Evolutionary conservation across 2,888 invertebrate species (phyloP), one percentile per base, ranked within the genome.

Genomic region (Tiliacea citrago): DNA sequence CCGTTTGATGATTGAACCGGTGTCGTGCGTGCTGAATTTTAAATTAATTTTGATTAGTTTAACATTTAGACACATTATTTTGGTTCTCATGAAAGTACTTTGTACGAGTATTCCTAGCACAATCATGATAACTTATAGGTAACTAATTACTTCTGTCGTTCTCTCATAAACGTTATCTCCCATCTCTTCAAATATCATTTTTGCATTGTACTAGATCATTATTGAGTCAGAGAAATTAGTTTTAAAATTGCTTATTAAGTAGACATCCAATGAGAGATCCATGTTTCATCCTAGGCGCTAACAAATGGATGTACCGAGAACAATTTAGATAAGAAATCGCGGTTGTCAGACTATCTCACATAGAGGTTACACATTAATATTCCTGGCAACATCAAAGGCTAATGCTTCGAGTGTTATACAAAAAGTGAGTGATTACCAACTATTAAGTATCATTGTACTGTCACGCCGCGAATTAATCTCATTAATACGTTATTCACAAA

Each of bases 401-500:
- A 79, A 79, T 71, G 76, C 55, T 68, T 57, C 24, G n/a, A 73
- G 53, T 75, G 72, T 62, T 73, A 69, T 74, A 80, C 69, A 87
- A 89, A 89, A 89, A 88, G 77, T 90, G 90, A 91, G 77, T 87
- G 86, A 90, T 91, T 81, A 89, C 86, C 12, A 63, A 73, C 85
- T 84, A 87, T 89, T 88, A 91, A 84, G 69, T 84, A 88, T 86
- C 88, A 87, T 88, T 90, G 87, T 89, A 82, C 76, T 86, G 85
- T 87, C 90, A 89, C 88, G 88, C 82, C 77, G 74, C 80, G 76
- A 74, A 91, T 91, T 90, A 89, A 90, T 90, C 91, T 88, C 75
- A 74, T 77, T 80, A 85, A 87, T 88, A 85, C 85, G 80, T 86
- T 84, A 81, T 81, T 86, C 85, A 81, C 68, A 77, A 79, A 86